Evolutionary conservation across 2,797 vertebrate species (phyloP).

Genomic region (Sebastes cheni): DNA sequence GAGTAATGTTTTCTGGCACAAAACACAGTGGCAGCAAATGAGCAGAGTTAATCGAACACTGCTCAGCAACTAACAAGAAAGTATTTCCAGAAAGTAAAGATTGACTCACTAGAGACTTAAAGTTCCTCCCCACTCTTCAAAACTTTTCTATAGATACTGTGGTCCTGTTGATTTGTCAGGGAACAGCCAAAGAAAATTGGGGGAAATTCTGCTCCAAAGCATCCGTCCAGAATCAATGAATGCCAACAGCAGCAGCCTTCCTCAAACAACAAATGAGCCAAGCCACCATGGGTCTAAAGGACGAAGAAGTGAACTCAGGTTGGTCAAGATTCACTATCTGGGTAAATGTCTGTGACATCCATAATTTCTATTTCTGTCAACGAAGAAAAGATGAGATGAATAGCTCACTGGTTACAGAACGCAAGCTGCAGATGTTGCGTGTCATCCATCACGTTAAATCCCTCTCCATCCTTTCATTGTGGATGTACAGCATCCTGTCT

Average conservation of each 20-base stretch:
- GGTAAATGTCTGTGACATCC: not conserved
- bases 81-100: constrained; percentile 22
- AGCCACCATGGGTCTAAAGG: not conserved
- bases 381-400: not conserved
- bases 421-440: not conserved
- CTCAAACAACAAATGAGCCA: constrained; percentile 8
- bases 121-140: constrained; percentile 29
- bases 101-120: constrained; percentile 22
- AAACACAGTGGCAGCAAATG: constrained; percentile 34
- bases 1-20: constrained; percentile 40
- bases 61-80: constrained; percentile 7
- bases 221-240: constrained; percentile 7
- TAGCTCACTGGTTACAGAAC: not conserved
- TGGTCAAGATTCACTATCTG: not conserved
- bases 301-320: not conserved
- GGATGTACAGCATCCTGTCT: not conserved
- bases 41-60: constrained; percentile 38
- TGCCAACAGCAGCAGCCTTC: not conserved
- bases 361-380: not conserved
- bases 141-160: constrained; percentile 39
- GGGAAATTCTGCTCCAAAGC: constrained; percentile 14
- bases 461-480: not conserved
- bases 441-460: not conserved
- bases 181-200: constrained; percentile 18
- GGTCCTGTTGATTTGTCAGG: constrained; percentile 36